Evolutionary conservation across 2,797 vertebrate genomes (phyloP).

Genomic region (Falco peregrinus): DNA sequence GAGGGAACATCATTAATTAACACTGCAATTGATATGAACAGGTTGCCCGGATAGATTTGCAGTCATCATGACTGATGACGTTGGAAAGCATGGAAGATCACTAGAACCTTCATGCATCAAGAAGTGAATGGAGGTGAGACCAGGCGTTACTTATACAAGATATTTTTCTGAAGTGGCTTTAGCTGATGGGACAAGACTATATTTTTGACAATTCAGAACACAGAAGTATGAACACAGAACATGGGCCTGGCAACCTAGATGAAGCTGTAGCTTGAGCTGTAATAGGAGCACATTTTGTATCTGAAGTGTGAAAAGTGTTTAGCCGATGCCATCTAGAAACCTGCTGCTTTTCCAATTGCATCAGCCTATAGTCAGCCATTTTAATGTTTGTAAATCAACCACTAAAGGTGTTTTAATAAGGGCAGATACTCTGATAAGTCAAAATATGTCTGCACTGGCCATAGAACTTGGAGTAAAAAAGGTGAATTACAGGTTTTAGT

Average conservation of each 20-base stretch:
- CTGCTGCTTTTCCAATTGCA: neutral
- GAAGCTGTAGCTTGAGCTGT: neutral
- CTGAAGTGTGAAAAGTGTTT: neutral
- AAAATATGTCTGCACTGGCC: neutral
- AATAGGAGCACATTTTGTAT: neutral
- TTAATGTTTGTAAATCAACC: neutral
- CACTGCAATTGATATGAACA: neutral
- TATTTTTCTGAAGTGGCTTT: slow-evolving; percentile 2
- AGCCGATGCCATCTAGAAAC: neutral
- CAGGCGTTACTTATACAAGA: neutral
- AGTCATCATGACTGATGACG: neutral
- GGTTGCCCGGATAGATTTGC: neutral
- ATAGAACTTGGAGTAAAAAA: neutral
- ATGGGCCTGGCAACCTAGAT: neutral
- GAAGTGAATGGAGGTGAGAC: neutral
- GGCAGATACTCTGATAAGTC: neutral
- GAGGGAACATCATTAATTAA: neutral
- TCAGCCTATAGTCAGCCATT: neutral
- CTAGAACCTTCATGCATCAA: neutral
- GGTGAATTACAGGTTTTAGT: neutral
- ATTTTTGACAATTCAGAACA: neutral
- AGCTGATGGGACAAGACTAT: neutral
- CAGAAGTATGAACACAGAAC: neutral
- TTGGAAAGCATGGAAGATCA: neutral
- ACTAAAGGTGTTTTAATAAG: neutral